Conservation (phyloP, 2,113 vertebrate species). For the Fulmarus glacialis region DNA sequence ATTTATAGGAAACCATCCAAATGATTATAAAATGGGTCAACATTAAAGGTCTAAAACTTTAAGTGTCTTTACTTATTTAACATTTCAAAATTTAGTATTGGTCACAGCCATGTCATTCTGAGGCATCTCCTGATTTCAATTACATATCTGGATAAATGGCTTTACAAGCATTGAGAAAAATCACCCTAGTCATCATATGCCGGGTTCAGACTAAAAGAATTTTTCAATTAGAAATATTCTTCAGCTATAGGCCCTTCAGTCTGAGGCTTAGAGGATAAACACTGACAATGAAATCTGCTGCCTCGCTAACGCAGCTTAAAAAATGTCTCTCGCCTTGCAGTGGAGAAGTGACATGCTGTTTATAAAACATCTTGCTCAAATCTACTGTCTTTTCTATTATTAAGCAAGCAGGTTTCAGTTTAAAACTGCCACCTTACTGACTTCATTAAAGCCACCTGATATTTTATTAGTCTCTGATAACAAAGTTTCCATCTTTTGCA, state of each 20-base stretch:
- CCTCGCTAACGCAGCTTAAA: neutral
- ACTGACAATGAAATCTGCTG: neutral
- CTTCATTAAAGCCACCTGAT: neutral
- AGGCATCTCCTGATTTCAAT: neutral
- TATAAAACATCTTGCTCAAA: neutral
- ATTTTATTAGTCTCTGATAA: neutral
- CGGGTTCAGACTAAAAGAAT: neutral
- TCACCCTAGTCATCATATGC: neutral
- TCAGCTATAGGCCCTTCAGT: neutral
- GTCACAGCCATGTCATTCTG: neutral
- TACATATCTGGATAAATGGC: neutral
- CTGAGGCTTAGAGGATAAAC: neutral
- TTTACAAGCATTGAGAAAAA: neutral
- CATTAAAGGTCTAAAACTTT: neutral
- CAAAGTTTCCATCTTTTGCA: neutral
- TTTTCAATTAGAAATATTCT: neutral
- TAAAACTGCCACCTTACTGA: neutral
- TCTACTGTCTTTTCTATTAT: neutral
- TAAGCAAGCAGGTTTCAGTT: slow-evolving; percentile 4
- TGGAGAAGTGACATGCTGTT: neutral
- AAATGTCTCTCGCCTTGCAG: neutral
- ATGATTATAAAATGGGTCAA: neutral
- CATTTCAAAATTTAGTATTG: neutral
- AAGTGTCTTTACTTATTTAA: neutral
- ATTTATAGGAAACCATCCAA: neutral